These are phyloP conservation scores for Deroplatys truncata DNA, from an alignment of 2,888 invertebrate genomes.

Conservation along the genomic window DNA sequence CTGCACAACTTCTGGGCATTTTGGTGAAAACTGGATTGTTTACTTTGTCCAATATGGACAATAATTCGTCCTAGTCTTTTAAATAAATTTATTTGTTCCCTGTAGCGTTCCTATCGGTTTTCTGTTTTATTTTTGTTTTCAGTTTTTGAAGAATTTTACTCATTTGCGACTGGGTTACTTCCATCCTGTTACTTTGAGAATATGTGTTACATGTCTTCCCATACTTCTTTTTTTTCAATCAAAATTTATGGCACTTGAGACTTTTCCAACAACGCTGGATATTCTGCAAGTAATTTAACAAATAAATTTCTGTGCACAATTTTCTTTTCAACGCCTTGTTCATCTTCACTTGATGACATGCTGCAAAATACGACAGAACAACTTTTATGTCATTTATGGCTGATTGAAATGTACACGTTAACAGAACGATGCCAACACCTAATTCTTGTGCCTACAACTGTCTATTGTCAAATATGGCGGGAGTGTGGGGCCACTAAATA, in stretches of 20 bases:
- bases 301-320: background rate
- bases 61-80: too few relatives aligned
- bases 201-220: background rate
- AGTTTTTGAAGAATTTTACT: background rate
- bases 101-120: background rate
- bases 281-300: background rate
- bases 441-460: too few relatives aligned
- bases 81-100: background rate
- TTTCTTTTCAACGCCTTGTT: background rate
- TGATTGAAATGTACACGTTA: too few relatives aligned
- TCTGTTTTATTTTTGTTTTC: background rate
- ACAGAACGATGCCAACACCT: too few relatives aligned
- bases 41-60: background rate
- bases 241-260: background rate
- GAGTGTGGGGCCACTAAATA: too few relatives aligned
- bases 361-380: background rate
- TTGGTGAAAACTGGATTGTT: background rate
- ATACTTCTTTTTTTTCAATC: background rate
- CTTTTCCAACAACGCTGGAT: constrained; percentile 4
- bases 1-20: background rate
- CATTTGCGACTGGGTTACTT: background rate
- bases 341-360: background rate
- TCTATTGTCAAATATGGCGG: too few relatives aligned
- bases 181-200: background rate
- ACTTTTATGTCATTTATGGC: background rate